These are phyloP conservation scores for Steatocranus sp. DNA, from an alignment of 2,797 vertebrate genomes.

Conservation along the genomic window DNA sequence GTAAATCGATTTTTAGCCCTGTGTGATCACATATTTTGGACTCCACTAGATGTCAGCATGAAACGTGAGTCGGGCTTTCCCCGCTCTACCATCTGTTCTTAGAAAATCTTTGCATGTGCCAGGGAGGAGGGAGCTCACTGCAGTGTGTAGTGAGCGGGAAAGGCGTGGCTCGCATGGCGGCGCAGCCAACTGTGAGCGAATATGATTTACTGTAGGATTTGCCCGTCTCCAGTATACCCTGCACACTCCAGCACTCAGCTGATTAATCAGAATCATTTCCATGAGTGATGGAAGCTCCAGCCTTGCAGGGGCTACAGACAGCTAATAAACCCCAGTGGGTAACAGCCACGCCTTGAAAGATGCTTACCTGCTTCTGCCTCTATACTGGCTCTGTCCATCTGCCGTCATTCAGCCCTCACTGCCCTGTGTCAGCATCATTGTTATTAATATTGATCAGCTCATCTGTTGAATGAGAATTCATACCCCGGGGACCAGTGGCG, in stretches of 20 bases:
- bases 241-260: slow-evolving; percentile 59
- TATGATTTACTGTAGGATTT: slow-evolving; percentile 59
- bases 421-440: slow-evolving; percentile 18
- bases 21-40: slow-evolving; percentile 34
- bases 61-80: slow-evolving; percentile 50
- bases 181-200: slow-evolving; percentile 46
- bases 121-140: slow-evolving; percentile 34
- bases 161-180: slow-evolving; percentile 32
- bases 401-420: slow-evolving; percentile 19
- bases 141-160: slow-evolving; percentile 30
- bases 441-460: slow-evolving; percentile 51
- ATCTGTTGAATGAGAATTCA: slow-evolving; percentile 19
- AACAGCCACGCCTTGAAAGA: slow-evolving; percentile 33
- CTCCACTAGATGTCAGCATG: slow-evolving; percentile 55
- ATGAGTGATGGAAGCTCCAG: slow-evolving; percentile 61
- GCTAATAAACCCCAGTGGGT: slow-evolving; percentile 57
- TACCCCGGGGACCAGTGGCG: not conserved
- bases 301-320: slow-evolving; percentile 27
- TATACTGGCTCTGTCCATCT: slow-evolving; percentile 20
- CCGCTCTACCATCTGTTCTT: slow-evolving; percentile 42
- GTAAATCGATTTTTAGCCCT: not conserved
- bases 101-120: slow-evolving; percentile 31
- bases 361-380: slow-evolving; percentile 27
- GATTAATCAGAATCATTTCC: slow-evolving; percentile 72
- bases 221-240: slow-evolving; percentile 31